phyloP scores from a whole-genome alignment of 2,797 vertebrate species.

The Enteromius trimaculatus region DNA sequence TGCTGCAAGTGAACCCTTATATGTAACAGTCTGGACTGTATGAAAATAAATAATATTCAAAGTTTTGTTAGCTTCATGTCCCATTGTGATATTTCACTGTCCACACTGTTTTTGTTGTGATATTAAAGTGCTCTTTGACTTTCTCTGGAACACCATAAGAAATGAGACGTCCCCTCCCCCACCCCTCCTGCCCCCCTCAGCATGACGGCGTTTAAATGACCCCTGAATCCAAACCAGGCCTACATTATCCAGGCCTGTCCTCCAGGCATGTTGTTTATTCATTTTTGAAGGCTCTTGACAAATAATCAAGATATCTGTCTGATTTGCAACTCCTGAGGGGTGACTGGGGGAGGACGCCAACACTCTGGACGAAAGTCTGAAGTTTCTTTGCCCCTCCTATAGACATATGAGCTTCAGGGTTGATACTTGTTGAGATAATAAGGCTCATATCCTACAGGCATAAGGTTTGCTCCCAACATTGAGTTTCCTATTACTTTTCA shows the following conservation, averaged over 20 bases:
- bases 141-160: slow-evolving; percentile 1
- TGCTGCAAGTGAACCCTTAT: background rate
- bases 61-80: background rate
- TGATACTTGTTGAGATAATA: slow-evolving; percentile 59
- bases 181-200: background rate
- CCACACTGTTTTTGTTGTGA: background rate
- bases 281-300: slow-evolving; percentile 58
- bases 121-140: slow-evolving; percentile 6
- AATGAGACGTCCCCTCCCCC: background rate
- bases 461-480: background rate
- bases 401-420: slow-evolving; percentile 56
- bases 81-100: background rate
- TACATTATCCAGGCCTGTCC: slow-evolving; percentile 43
- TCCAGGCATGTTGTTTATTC: slow-evolving; percentile 59
- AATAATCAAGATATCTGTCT: slow-evolving; percentile 63
- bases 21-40: background rate
- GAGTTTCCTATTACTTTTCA: slow-evolving; percentile 1
- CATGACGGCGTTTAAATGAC: slow-evolving; percentile 38
- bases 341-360: slow-evolving; percentile 15
- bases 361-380: slow-evolving; percentile 32
- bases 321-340: slow-evolving; percentile 60
- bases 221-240: slow-evolving; percentile 54
- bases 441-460: slow-evolving; percentile 35
- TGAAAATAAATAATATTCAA: background rate
- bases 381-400: slow-evolving; percentile 46